Evolutionary conservation across 2,113 vertebrate genomes (phyloP).

Genomic region (Tyrannus savana): DNA sequence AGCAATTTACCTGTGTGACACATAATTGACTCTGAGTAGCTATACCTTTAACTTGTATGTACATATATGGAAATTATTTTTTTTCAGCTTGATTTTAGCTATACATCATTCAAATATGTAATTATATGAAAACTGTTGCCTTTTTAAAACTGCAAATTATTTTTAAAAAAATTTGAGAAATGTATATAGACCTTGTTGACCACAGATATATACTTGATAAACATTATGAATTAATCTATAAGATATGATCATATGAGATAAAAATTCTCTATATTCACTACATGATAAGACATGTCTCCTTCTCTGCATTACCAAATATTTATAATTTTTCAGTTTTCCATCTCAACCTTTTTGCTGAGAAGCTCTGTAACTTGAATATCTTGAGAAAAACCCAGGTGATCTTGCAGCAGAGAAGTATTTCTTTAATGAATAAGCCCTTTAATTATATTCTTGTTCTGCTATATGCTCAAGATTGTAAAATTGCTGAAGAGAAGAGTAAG

Average conservation of each 20-base stretch:
- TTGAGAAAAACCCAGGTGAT: neutral
- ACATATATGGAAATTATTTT: neutral
- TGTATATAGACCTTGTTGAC: fast-evolving
- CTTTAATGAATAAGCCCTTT: constrained; percentile 47
- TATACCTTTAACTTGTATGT: neutral
- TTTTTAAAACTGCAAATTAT: neutral
- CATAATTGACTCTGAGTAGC: neutral
- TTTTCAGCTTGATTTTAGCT: neutral
- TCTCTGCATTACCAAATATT: neutral
- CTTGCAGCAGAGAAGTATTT: neutral
- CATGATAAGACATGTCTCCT: neutral
- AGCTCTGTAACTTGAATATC: neutral
- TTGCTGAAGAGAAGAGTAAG: constrained; percentile 52
- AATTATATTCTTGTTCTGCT: constrained; percentile 55
- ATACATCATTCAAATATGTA: neutral
- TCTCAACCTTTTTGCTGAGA: neutral
- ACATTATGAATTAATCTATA: neutral
- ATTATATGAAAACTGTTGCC: neutral
- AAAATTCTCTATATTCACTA: neutral
- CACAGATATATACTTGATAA: neutral
- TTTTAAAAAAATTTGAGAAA: neutral
- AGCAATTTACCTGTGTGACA: neutral
- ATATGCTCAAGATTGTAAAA: constrained; percentile 55
- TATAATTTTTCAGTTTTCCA: neutral
- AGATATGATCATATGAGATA: neutral